A percentile compares a stretch with the other conserved stretches of the same genome.
These are phyloP conservation scores for Eutrigla gurnardus DNA, from an alignment of 2,797 vertebrate genomes.

Conservation along the genomic window DNA sequence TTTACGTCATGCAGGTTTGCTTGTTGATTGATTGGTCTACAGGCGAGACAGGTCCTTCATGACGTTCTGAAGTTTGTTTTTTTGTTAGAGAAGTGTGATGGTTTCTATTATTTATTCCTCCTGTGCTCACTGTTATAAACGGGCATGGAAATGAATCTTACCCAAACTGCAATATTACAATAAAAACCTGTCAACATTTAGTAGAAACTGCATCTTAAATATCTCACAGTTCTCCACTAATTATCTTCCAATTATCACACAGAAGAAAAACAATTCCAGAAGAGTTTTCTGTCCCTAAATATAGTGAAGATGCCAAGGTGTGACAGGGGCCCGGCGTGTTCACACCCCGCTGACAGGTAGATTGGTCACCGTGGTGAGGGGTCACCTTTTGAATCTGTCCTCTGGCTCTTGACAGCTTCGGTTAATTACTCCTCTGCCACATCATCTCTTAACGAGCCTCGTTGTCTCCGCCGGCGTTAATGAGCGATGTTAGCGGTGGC, in stretches of 20 bases:
- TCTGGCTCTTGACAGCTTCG: not conserved
- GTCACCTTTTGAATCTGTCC: no score
- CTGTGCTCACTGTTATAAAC: no score
- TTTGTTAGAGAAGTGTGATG: no score
- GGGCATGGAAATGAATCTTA: no score
- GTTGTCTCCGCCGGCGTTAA: conserved; percentile 62
- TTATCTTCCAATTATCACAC: not conserved
- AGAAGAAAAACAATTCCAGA: not conserved
- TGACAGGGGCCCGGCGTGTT: not conserved
- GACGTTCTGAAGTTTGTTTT: no score
- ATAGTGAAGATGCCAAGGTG: not conserved
- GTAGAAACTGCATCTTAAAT: not conserved
- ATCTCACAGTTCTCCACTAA: not conserved
- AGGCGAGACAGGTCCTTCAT: not conserved
- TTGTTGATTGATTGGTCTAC: not conserved
- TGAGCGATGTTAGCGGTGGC: conserved; percentile 40
- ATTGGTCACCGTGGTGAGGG: not conserved
- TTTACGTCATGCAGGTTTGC: not conserved
- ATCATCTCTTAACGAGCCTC: conserved; percentile 55
- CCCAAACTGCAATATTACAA: not conserved
- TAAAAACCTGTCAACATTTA: not conserved
- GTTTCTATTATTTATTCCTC: no score
- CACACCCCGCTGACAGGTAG: conserved; percentile 31
- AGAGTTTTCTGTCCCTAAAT: not conserved
- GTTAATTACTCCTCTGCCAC: conserved; percentile 62